Evolutionary conservation across 2,113 vertebrate species (phyloP).

Genomic region (Mirounga angustirostris): DNA sequence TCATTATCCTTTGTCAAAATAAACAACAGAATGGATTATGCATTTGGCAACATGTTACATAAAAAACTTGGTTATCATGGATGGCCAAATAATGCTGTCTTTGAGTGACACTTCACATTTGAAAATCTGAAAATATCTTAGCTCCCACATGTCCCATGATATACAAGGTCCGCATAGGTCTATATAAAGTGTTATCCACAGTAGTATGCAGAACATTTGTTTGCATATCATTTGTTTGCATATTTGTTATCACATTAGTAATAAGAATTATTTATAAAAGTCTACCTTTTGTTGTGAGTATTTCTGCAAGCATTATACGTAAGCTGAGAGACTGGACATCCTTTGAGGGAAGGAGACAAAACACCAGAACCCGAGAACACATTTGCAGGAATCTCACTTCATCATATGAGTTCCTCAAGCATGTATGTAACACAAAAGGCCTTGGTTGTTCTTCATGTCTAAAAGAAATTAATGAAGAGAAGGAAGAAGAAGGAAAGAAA

Average conservation of each 20-base stretch:
- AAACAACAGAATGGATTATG: not conserved
- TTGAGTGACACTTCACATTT: not conserved
- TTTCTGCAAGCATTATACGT: constrained; percentile 96
- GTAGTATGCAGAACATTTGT: not conserved
- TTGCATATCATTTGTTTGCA: not conserved
- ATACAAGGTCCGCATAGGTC: not conserved
- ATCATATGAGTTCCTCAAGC: constrained; percentile 92
- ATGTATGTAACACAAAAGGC: constrained; percentile 94
- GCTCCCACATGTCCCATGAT: not conserved
- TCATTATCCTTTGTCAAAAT: not conserved
- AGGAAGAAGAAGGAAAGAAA: not conserved
- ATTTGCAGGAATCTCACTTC: constrained; percentile 96
- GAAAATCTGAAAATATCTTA: constrained; percentile 41
- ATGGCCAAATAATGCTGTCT: constrained; percentile 11
- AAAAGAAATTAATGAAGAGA: constrained; percentile 61
- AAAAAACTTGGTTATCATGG: not conserved
- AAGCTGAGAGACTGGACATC: constrained; percentile 95
- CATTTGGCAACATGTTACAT: not conserved
- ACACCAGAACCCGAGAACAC: constrained; percentile 94
- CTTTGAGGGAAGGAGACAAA: constrained; percentile 94
- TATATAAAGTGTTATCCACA: not conserved
- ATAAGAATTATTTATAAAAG: constrained; percentile 23
- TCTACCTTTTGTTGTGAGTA: constrained; percentile 97
- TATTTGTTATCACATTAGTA: not conserved
- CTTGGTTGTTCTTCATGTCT: constrained; percentile 95